These are phyloP conservation scores for Hippocampus zosterae DNA, from an alignment of 2,113 vertebrate species.

Conservation along the genomic window DNA sequence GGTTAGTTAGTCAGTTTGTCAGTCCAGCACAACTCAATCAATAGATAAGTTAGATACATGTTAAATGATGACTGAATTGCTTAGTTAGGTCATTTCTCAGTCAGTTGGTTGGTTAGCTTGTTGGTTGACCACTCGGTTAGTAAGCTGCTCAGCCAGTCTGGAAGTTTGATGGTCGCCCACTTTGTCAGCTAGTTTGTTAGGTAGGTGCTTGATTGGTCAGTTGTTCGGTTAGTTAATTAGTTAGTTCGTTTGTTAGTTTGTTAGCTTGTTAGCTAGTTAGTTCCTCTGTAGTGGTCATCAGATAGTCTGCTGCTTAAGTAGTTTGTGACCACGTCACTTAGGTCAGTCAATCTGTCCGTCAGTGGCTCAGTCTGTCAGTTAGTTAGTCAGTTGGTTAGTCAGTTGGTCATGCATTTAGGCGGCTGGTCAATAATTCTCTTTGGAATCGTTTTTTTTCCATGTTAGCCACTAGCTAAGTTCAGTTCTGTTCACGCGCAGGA, in stretches of 20 bases:
- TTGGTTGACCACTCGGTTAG: not conserved
- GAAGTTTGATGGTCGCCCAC: not conserved
- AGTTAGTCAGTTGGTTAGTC: not conserved
- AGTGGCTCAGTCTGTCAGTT: not conserved
- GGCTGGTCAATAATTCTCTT: not conserved
- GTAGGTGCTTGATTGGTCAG: not conserved
- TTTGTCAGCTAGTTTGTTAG: not conserved
- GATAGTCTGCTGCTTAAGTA: too few relatives aligned
- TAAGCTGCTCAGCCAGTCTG: not conserved
- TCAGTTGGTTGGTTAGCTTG: not conserved
- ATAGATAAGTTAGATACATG: too few relatives aligned
- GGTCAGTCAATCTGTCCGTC: not conserved
- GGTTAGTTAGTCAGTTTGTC: too few relatives aligned
- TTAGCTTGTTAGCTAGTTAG: not conserved
- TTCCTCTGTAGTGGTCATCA: not conserved
- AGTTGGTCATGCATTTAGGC: not conserved
- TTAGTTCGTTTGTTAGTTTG: too few relatives aligned
- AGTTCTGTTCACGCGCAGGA: not conserved
- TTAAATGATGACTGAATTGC: too few relatives aligned
- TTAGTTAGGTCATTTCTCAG: too few relatives aligned
- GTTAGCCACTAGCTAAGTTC: too few relatives aligned
- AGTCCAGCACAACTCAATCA: too few relatives aligned
- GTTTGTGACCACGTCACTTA: not conserved
- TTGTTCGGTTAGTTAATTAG: not conserved
- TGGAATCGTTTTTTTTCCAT: not conserved